Base-by-base conservation (phyloP, 2,888 invertebrate genomes). In the Heliconius erato region DNA sequence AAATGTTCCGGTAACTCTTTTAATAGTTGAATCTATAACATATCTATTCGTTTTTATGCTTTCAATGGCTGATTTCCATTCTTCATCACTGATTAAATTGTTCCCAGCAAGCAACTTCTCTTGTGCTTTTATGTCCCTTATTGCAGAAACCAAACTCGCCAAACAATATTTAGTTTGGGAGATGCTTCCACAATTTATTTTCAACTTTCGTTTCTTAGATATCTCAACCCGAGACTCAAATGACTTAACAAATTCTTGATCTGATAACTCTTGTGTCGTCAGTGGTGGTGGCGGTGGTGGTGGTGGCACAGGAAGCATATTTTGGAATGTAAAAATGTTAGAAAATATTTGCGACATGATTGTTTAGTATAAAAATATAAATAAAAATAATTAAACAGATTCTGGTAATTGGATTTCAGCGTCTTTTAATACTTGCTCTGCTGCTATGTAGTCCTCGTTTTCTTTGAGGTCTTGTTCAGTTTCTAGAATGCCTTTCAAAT, bases 381-480 rank as follows among this genome's bases (percentile, higher is more conserved):
- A 89, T 88, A 87, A 85, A 83, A 83, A 87, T 85, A 85, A 79
- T 77, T 88, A 83, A 77, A 90, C 87, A 71, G 91, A 87, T 79
- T 95, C 94, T 0, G 96, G 95, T 77, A 97, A 91, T 87, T 97
- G 96, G n/a, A 91, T 88, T 88, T 97, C 97, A 1, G 97, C 97
- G 83, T 97, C 98, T 87, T 97, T 96, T 6, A 98, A 91, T 23
- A 97, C 95, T 91, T 97, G 96, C 84, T 96, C 89, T 0, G 99
- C 99, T 14, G 97, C 94, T 49, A 92, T 90, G 88, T 97, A 99
- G 83, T 98, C 98, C 89, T 97, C 97, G 28, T 96, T 92, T 85
- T 97, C 97, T 89, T 97, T 97, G n/a, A 98, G 96, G 89, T 98
- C 98, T 90, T 96, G 95, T 91, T 98, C 98, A 3, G 97, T 97